These are phyloP conservation scores for Ctenosaura bakeri DNA, from an alignment of 2,797 vertebrate species.

Conservation along the genomic window DNA sequence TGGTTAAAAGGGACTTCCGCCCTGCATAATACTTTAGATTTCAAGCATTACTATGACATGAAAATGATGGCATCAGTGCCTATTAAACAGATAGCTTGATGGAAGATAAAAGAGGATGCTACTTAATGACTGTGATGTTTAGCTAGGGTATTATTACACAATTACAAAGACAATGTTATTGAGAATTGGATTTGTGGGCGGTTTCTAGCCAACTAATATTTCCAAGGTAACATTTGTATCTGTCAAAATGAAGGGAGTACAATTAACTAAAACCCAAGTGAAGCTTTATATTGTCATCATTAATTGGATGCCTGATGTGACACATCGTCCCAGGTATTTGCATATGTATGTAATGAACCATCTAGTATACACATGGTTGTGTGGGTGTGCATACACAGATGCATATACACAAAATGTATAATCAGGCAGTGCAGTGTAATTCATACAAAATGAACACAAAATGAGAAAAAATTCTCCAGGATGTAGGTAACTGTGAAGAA, in stretches of 20 bases:
- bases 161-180: conserved; percentile 21
- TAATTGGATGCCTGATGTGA: conserved; percentile 56
- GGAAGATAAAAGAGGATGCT: background rate
- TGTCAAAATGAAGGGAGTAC: conserved; percentile 17
- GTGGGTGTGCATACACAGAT: too few relatives aligned
- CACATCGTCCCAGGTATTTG: background rate
- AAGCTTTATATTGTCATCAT: conserved; percentile 51
- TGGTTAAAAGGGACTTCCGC: background rate
- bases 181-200: background rate
- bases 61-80: background rate
- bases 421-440: background rate
- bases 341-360: too few relatives aligned
- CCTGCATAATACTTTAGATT: background rate
- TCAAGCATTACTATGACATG: background rate
- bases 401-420: too few relatives aligned
- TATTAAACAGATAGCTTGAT: conserved; percentile 36
- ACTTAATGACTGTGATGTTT: conserved; percentile 23
- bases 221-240: conserved; percentile 15
- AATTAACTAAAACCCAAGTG: conserved; percentile 24
- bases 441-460: background rate
- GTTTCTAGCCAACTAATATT: conserved; percentile 10
- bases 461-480: conserved; percentile 2
- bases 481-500: background rate
- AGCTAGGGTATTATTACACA: conserved; percentile 34
- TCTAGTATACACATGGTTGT: too few relatives aligned